Base-by-base conservation (phyloP, 1,140 invertebrate species). In the Brachionus plicatilis region DNA sequence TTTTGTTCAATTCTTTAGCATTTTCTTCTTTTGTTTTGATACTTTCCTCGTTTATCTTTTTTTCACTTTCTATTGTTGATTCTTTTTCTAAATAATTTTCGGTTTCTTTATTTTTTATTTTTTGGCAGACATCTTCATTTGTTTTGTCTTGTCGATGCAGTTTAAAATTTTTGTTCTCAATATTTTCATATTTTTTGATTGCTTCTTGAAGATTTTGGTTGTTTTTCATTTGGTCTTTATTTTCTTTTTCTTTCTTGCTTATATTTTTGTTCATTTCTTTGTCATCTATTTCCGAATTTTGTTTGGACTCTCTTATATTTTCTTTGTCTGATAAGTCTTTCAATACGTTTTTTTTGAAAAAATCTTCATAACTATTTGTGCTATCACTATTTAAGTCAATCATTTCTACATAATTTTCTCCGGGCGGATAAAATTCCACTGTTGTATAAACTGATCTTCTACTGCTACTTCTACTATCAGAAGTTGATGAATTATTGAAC, bases 391-490 rank as follows among this genome's bases (percentile, higher is more conserved):
- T 50, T 27, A 76, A 20, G 27, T 76, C 72, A 11, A 76, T 27
- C 45, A 76, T 50, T 50, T 76, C 72, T 17, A 76, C 72, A 76
- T 53, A 29, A 50, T 76, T 76, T 8, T 47, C 20, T 4, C 72
- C 27, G 3, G 72, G 72, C 29, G 72, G 72, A 50, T 50, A 76
- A 50, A 76, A 76, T 53, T 76, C 72, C 5, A 76, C 72, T 24
- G 27, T 76, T 7, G 72, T 76, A 76, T 50, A 76, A 50, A 76
- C 27, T 29, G 72, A 76, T 76, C 72, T 47, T 47, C 45, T 76
- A 29, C 72, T 76, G 47, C 72, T 76, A 24, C 45, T 76, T 76
- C 72, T 47, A 76, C 72, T 76, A 9, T 50, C 72, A 33, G 27
- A 27, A 7, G 72, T 20, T 14, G 43, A 50, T 50, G 24, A 50